A percentile compares a stretch with the other conserved stretches of the same genome.
phyloP scores from a whole-genome alignment of 2,113 vertebrate genomes.

The Prunella fulvescens region DNA sequence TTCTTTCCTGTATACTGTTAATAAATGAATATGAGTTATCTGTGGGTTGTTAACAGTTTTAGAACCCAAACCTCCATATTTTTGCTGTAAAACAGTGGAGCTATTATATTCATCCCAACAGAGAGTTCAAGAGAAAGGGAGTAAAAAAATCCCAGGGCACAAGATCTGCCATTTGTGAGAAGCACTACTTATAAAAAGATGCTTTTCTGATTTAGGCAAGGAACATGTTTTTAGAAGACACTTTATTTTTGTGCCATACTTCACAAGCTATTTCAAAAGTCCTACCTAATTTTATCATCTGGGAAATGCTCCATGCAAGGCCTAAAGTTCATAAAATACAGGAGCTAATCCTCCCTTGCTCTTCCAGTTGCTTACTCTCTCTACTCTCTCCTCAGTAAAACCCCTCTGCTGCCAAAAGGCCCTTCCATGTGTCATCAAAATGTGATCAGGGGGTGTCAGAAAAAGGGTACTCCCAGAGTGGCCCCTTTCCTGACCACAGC shows the following conservation, averaged over 20 bases:
- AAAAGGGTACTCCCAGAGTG: background rate
- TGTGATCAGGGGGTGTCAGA: background rate
- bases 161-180: background rate
- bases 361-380: background rate
- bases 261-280: background rate
- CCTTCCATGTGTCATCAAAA: background rate
- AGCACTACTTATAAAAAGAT: background rate
- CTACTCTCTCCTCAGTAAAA: background rate
- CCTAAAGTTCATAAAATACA: background rate
- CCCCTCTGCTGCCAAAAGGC: background rate
- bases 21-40: background rate
- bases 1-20: background rate
- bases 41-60: background rate
- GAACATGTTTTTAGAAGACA: background rate
- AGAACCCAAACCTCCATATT: background rate
- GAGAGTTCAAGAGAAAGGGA: background rate
- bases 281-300: background rate
- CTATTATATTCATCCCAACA: background rate
- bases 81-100: background rate
- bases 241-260: background rate
- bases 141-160: background rate
- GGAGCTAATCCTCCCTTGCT: background rate
- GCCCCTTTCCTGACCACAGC: background rate
- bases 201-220: background rate
- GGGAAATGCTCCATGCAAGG: background rate